These are phyloP conservation scores for Parnassius glacialis DNA, from an alignment of 2,888 invertebrate species.

Conservation along the genomic window DNA sequence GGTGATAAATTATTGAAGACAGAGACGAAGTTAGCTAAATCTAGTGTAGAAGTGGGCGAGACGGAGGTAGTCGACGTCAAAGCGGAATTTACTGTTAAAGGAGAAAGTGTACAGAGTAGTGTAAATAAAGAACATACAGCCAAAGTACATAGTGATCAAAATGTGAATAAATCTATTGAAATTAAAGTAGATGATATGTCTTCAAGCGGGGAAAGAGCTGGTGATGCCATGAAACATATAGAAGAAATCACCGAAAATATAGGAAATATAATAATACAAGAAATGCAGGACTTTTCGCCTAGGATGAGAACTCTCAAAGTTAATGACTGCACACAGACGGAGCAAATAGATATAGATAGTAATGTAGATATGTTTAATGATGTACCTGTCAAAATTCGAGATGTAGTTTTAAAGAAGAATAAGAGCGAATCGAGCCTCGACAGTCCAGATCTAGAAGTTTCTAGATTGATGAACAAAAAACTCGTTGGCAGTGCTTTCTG, in stretches of 20 bases:
- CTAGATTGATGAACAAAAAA: slow-evolving; percentile 69
- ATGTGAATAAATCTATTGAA: slow-evolving; percentile 42
- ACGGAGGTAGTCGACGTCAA: slow-evolving; percentile 47
- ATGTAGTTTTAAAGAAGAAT: slow-evolving; percentile 73
- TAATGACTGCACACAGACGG: slow-evolving; percentile 45
- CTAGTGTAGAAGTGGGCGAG: slow-evolving; percentile 46
- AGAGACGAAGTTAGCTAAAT: slow-evolving; percentile 53
- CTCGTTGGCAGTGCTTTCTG: slow-evolving; percentile 61
- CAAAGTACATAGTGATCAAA: slow-evolving; percentile 51
- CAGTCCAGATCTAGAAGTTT: slow-evolving; percentile 76
- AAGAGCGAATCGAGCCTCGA: slow-evolving; percentile 77
- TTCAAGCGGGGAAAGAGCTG: slow-evolving; percentile 39
- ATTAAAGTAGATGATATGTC: slow-evolving; percentile 31
- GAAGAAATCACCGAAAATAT: slow-evolving; percentile 67
- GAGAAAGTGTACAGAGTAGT: slow-evolving; percentile 43
- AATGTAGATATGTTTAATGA: slow-evolving; percentile 45
- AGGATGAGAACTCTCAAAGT: slow-evolving; percentile 41
- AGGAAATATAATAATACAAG: slow-evolving; percentile 64
- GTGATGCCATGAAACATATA: slow-evolving; percentile 58
- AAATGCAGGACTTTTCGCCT: slow-evolving; percentile 55
- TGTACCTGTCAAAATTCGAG: slow-evolving; percentile 65
- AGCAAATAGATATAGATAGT: slow-evolving; percentile 35
- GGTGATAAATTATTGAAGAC: slow-evolving; percentile 45
- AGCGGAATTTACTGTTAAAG: slow-evolving; percentile 49
- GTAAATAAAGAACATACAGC: slow-evolving; percentile 32